Conservation (phyloP, 2,888 invertebrate species). For the Macrophya annulata region DNA sequence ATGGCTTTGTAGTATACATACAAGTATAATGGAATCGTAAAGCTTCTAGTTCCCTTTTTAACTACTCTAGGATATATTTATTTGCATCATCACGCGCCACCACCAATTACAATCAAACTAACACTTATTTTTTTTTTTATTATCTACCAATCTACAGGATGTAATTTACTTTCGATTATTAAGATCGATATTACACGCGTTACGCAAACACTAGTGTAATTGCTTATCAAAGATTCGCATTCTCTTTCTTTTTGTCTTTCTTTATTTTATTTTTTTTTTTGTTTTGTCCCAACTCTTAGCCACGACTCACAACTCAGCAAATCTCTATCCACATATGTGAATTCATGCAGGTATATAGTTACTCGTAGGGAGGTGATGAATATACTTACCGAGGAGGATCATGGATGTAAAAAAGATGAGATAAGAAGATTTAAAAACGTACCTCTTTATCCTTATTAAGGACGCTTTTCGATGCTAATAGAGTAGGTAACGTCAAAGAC, state of each 20-base stretch:
- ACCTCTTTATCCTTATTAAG: slow-evolving; percentile 11
- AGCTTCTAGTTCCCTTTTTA: slow-evolving; percentile 26
- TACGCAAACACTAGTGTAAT: slow-evolving; percentile 27
- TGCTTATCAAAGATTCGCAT: slow-evolving; percentile 29
- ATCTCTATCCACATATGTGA: neutral
- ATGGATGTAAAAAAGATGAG: neutral
- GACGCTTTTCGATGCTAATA: slow-evolving; percentile 8
- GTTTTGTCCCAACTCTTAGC: neutral
- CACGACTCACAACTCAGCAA: neutral
- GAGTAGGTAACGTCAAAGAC: slow-evolving; percentile 42
- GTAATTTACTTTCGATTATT: slow-evolving; percentile 42
- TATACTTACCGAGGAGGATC: neutral
- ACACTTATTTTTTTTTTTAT: neutral
- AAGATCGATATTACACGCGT: slow-evolving; percentile 27
- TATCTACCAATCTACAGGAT: slow-evolving; percentile 28
- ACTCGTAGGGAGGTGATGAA: neutral
- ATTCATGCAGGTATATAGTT: neutral
- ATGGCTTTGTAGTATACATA: slow-evolving; percentile 13
- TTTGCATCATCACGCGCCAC: slow-evolving; percentile 15
- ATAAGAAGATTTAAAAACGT: neutral
- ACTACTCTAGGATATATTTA: slow-evolving; percentile 19
- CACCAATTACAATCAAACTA: slow-evolving; percentile 28
- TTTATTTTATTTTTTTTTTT: neutral
- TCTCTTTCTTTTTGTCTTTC: slow-evolving; percentile 19
- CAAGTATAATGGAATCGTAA: slow-evolving; percentile 9